Percentiles rank a stretch among this genome's conserved stretches.
Evolutionary conservation across 1,140 invertebrate genomes (phyloP).

Genomic region (Maniola jurtina): DNA sequence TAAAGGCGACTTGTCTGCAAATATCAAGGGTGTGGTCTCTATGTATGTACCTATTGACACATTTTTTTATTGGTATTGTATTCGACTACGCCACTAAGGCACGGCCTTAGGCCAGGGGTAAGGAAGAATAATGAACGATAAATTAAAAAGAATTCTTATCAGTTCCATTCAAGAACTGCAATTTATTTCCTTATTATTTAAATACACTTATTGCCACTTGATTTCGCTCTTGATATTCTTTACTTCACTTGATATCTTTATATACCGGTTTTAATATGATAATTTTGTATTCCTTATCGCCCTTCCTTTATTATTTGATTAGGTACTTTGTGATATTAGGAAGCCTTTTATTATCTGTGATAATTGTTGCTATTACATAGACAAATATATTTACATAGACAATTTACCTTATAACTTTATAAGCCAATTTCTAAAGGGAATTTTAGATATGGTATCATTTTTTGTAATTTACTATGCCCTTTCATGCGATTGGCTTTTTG

Average conservation of each 20-base stretch:
- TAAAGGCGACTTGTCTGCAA: too few species aligned
- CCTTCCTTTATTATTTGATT: not conserved
- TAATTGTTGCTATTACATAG: not conserved
- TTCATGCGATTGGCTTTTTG: not conserved
- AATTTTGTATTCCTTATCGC: not conserved
- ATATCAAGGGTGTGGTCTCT: too few species aligned
- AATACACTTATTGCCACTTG: not conserved
- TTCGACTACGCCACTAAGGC: too few species aligned
- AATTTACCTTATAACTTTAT: too few species aligned
- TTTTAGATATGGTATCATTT: not conserved
- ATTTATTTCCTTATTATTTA: not conserved
- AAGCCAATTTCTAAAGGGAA: not conserved
- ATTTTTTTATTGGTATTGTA: too few species aligned
- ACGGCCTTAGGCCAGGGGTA: too few species aligned
- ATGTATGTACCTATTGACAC: too few species aligned
- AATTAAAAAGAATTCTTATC: not conserved
- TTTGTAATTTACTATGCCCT: not conserved
- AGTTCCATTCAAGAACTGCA: too few species aligned
- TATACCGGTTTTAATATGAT: not conserved
- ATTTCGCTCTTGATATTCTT: not conserved
- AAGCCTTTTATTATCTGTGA: not conserved
- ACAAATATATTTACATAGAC: not conserved
- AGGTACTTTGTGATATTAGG: not conserved
- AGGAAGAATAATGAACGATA: too few species aligned
- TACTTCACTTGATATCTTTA: too few species aligned